Evolutionary conservation across 2,888 invertebrate genomes (phyloP), one percentile per base, ranked within the genome.

Genomic region (Drosophila anomalata): DNA sequence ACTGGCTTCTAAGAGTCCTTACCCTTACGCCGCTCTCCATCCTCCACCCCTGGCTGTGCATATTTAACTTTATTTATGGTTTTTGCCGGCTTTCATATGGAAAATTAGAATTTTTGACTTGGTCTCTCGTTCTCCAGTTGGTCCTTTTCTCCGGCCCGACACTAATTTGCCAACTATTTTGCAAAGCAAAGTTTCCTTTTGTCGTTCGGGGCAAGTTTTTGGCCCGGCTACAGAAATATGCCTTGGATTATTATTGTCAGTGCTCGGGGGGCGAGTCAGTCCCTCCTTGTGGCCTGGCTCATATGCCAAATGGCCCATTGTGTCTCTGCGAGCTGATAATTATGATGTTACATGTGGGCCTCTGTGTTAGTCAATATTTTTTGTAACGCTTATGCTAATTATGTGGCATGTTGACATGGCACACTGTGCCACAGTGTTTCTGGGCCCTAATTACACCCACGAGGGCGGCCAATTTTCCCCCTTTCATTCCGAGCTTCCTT

Each of bases 21-120:
- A 12, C 24, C n/a, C 42, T 33, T 11, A 12, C 24, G 11, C 42
- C 47, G 14, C 36, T 42, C 41, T 17, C 17, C 7, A 42, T 9
- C 26, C 17, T 14, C 3, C 3, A 17, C 41, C 33, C 22, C 36
- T 24, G 42, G 26, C 50, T 61, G 47, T 77, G 81, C 84, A 81
- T 83, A 87, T 87, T 86, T 84, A 81, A 79, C 76, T 79, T 84
- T 83, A 83, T 83, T 83, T 84, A 86, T 81, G 77, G 74, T 69
- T 77, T 83, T 70, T 71, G 78, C 70, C 74, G 68, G 80, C 78
- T 79, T 83, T 83, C 87, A 80, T 83, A 86, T 86, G 81, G 73
- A 81, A 84, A 84, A 81, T 87, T 78, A 78, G 76, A 79, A 84
- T 79, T 84, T 83, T 76, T 73, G 65, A 75, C 72, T 78, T 52